A percentile compares a stretch with the other conserved stretches of the same genome.
Conservation (phyloP, 2,888 invertebrate species). For the Caenorhabditis sp. region DNA sequence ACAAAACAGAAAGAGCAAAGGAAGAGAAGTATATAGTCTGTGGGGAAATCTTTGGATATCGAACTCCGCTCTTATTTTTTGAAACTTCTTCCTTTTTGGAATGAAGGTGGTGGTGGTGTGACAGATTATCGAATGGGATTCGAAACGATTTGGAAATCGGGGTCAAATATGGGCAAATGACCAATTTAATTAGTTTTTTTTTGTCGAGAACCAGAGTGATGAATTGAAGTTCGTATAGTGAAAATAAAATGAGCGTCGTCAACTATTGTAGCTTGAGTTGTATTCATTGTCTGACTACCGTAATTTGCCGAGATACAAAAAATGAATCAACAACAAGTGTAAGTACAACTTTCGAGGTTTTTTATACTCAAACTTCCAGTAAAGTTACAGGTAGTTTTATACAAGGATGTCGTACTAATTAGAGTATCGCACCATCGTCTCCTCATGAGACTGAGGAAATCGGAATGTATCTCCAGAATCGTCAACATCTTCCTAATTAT, state of each 20-base stretch:
- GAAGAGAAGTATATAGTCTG: neutral
- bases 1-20: conserved; percentile 4
- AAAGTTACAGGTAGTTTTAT: neutral
- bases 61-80: neutral
- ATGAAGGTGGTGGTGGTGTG: neutral
- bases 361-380: too few relatives aligned
- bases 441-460: neutral
- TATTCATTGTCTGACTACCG: neutral
- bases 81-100: neutral
- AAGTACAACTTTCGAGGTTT: too few relatives aligned
- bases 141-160: neutral
- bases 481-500: conserved; percentile 2
- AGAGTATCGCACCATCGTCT: neutral
- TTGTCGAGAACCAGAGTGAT: neutral
- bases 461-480: neutral
- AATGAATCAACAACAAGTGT: too few relatives aligned
- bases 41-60: neutral
- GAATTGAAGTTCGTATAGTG: neutral
- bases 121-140: conserved; percentile 6
- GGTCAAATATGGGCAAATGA: neutral
- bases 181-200: neutral
- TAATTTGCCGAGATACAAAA: too few relatives aligned
- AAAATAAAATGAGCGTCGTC: neutral
- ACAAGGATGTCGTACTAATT: neutral
- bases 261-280: neutral